These are phyloP conservation scores for Leptonema lineaticorne DNA, from an alignment of 1,140 invertebrate genomes.

Conservation along the genomic window DNA sequence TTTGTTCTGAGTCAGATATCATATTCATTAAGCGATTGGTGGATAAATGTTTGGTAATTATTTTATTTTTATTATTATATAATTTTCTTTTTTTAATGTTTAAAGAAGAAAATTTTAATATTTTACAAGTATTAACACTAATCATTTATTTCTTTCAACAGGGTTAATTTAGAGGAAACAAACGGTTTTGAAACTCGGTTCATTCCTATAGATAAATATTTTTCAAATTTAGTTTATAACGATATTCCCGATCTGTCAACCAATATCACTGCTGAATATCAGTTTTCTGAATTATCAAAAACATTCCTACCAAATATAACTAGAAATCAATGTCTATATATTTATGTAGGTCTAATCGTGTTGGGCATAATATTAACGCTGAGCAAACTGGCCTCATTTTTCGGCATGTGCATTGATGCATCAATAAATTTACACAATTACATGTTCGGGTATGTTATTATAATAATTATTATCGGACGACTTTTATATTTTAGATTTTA, in stretches of 20 bases:
- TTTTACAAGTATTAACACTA: too few relatives aligned
- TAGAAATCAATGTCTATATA: slow-evolving; percentile 58
- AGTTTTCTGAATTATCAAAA: too few relatives aligned
- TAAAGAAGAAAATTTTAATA: too few relatives aligned
- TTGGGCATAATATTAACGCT: slow-evolving; percentile 53
- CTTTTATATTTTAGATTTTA: neutral
- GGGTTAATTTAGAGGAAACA: slow-evolving; percentile 56
- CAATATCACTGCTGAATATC: neutral
- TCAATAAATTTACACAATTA: slow-evolving; percentile 72
- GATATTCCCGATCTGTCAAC: neutral
- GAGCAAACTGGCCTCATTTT: slow-evolving; percentile 62
- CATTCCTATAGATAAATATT: neutral
- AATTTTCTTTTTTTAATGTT: neutral
- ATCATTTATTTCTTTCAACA: slow-evolving; percentile 66
- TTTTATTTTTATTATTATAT: slow-evolving; percentile 61
- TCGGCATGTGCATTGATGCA: slow-evolving; percentile 71
- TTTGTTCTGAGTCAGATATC: slow-evolving; percentile 54
- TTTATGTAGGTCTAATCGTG: slow-evolving; percentile 58
- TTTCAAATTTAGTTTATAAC: neutral
- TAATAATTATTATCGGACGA: neutral
- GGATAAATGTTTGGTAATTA: slow-evolving; percentile 52
- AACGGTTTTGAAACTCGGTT: slow-evolving; percentile 66
- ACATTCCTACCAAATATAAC: slow-evolving; percentile 44
- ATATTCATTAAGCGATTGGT: slow-evolving; percentile 50
- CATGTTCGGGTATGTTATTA: slow-evolving; percentile 64